phyloP scores from a whole-genome alignment of 2,113 vertebrate species.

The Micronycteris hirsuta region DNA sequence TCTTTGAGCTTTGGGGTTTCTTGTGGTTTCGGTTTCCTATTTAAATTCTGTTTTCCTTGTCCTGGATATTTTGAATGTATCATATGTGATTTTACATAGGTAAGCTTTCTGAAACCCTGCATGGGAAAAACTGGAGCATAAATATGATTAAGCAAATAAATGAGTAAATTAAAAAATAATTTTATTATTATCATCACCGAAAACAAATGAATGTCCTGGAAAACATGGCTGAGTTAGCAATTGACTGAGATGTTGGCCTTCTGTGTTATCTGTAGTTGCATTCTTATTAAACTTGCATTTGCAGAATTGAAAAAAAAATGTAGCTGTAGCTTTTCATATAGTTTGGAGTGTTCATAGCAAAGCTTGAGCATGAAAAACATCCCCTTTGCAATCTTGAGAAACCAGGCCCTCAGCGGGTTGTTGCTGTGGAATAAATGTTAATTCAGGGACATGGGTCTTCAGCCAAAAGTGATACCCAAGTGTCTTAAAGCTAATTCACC shows the following conservation, averaged over 20 bases:
- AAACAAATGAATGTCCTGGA: neutral
- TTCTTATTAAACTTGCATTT: neutral
- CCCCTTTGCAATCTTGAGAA: neutral
- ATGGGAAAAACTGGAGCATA: neutral
- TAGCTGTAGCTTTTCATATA: neutral
- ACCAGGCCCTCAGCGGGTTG: neutral
- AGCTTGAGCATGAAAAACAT: neutral
- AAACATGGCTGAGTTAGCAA: neutral
- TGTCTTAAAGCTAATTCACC: neutral
- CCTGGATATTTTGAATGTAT: neutral
- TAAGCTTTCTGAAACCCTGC: neutral
- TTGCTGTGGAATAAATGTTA: neutral
- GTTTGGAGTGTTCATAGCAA: neutral
- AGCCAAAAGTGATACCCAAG: neutral
- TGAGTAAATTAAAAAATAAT: neutral
- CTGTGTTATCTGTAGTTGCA: neutral
- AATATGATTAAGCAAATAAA: neutral
- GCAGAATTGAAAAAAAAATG: neutral
- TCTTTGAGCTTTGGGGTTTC: neutral
- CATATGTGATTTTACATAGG: neutral
- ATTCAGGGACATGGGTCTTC: neutral
- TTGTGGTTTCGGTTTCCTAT: neutral
- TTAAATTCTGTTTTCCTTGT: neutral
- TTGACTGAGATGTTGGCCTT: neutral
- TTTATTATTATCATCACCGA: neutral